These are phyloP conservation scores for Tadarida brasiliensis DNA, from an alignment of 2,797 vertebrate genomes.

Conservation along the genomic window DNA sequence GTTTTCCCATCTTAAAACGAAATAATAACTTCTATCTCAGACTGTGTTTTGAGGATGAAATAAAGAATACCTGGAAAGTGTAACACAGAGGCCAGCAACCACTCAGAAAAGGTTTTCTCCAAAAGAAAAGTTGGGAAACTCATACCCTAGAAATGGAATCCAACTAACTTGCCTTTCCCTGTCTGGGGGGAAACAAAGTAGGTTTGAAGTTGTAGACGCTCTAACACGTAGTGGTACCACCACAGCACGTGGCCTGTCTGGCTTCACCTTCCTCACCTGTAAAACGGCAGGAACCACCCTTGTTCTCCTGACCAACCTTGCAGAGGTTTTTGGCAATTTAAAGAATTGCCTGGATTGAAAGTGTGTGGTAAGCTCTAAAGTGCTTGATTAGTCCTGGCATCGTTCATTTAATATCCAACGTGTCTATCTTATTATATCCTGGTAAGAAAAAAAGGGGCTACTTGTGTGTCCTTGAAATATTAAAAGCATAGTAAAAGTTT, in stretches of 20 bases:
- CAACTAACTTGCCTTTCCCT: not conserved
- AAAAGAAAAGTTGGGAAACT: not conserved
- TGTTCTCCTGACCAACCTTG: not conserved
- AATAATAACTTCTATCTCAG: not conserved
- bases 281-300: not conserved
- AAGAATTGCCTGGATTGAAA: not conserved
- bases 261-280: not conserved
- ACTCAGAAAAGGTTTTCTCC: slow-evolving; percentile 32
- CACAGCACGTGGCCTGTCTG: not conserved
- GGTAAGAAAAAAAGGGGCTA: not conserved
- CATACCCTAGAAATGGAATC: not conserved
- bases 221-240: rapidly evolving
- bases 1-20: slow-evolving; percentile 50
- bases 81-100: not conserved
- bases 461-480: slow-evolving; percentile 36
- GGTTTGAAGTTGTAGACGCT: not conserved
- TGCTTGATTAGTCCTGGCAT: not conserved
- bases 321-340: not conserved
- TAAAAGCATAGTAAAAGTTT: not conserved
- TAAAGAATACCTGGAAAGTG: not conserved
- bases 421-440: not conserved
- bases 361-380: not conserved
- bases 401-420: not conserved
- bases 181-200: not conserved
- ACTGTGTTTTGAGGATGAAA: not conserved